A percentile compares a stretch with the other conserved stretches of the same genome.
These are phyloP conservation scores for Magallana nippona DNA, from an alignment of 2,888 invertebrate species.

Conservation along the genomic window DNA sequence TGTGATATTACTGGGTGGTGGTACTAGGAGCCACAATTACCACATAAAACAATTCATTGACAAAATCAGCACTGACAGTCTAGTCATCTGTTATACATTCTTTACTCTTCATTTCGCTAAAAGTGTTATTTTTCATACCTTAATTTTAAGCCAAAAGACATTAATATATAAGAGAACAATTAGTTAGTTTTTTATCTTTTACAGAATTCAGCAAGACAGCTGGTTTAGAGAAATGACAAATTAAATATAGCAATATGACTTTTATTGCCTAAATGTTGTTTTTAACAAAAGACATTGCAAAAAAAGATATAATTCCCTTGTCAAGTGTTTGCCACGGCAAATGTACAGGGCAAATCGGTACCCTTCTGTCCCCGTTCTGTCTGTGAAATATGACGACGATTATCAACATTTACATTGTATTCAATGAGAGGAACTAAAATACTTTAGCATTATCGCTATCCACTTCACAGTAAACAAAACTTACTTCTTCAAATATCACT, in stretches of 20 bases:
- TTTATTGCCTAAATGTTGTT: not conserved
- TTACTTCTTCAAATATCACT: too few species aligned
- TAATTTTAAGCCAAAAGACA: not conserved
- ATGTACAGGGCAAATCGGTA: too few species aligned
- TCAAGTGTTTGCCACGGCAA: not conserved
- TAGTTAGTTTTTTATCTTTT: not conserved
- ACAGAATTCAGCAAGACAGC: not conserved
- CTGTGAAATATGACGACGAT: too few species aligned
- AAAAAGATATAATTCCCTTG: not conserved
- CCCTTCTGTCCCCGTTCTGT: too few species aligned
- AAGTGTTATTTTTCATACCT: slow-evolving; percentile 27
- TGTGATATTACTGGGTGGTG: not conserved
- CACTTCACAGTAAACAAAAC: too few species aligned
- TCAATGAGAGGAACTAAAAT: too few species aligned
- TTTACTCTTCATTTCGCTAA: not conserved
- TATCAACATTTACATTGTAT: too few species aligned
- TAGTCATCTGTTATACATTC: not conserved
- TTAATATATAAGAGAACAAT: not conserved
- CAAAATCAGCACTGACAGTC: too few species aligned
- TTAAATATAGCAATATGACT: not conserved
- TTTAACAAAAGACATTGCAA: slow-evolving; percentile 14
- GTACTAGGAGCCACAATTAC: not conserved
- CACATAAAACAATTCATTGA: not conserved
- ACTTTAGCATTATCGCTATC: too few species aligned
- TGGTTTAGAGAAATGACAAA: slow-evolving; percentile 12